These are phyloP conservation scores for Drosophila cyrtoloma DNA, from an alignment of 2,888 invertebrate genomes.

Conservation along the genomic window DNA sequence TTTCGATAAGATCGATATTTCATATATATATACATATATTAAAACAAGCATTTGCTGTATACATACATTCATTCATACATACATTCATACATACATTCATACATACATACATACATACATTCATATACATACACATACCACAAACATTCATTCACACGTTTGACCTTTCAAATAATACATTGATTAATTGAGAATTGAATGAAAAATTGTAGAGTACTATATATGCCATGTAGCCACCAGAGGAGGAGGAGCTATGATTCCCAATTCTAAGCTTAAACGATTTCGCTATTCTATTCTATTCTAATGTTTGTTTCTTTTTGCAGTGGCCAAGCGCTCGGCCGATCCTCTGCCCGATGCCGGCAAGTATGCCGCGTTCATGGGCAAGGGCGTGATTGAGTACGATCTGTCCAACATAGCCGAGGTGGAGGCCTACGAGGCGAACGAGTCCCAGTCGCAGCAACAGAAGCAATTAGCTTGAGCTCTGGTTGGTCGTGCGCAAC, in stretches of 20 bases:
- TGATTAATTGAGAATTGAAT: neutral
- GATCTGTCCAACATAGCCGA: slow-evolving; percentile 90
- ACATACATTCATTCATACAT: neutral
- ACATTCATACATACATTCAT: neutral
- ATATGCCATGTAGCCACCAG: neutral
- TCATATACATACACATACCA: neutral
- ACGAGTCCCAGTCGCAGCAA: slow-evolving; percentile 28
- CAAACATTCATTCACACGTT: neutral
- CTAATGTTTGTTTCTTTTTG: slow-evolving; percentile 6
- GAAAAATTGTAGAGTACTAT: neutral
- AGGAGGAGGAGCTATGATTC: too few species aligned
- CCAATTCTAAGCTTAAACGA: neutral
- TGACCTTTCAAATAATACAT: neutral
- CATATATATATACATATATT: neutral
- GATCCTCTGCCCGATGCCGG: slow-evolving; percentile 85
- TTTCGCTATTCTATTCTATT: neutral
- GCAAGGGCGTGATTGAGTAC: slow-evolving; percentile 90
- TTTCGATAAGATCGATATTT: neutral
- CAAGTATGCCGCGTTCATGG: slow-evolving; percentile 92
- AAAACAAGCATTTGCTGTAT: neutral
- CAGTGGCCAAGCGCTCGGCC: slow-evolving; percentile 88
- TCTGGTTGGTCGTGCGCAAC: slow-evolving; percentile 18
- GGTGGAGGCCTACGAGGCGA: slow-evolving; percentile 85
- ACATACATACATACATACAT: neutral
- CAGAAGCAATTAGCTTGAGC: slow-evolving; percentile 50